A percentile compares a stretch with the other conserved stretches of the same genome.
These are phyloP conservation scores for Stichopus chloronotus DNA, from an alignment of 35 echinoderm and acorn worm genomes.

Conservation along the genomic window DNA sequence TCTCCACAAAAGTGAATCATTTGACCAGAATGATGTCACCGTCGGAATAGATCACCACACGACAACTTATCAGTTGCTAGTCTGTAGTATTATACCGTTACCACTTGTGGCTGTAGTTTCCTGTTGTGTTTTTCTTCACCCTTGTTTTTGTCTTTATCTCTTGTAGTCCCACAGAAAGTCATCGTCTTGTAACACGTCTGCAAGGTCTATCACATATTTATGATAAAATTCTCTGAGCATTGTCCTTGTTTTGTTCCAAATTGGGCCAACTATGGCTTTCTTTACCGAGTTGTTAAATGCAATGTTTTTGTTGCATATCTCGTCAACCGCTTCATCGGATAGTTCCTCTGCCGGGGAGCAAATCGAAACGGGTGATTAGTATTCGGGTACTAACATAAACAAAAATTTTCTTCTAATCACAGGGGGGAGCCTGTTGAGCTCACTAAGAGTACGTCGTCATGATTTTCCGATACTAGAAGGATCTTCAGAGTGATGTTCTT, in stretches of 20 bases:
- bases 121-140: too few relatives aligned
- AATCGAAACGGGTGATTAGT: neutral
- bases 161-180: constrained; percentile 30
- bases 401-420: neutral
- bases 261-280: neutral
- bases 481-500: neutral
- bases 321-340: neutral
- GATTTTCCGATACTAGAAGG: neutral
- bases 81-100: too few relatives aligned
- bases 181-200: neutral
- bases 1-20: too few relatives aligned
- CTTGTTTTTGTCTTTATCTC: neutral
- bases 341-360: neutral
- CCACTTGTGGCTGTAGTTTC: too few relatives aligned
- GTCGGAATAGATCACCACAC: too few relatives aligned
- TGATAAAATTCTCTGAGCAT: constrained; percentile 32
- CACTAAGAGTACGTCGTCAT: neutral
- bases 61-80: too few relatives aligned
- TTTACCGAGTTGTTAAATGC: neutral
- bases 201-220: neutral
- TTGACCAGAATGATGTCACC: too few relatives aligned
- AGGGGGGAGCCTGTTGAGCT: neutral
- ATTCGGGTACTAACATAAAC: neutral
- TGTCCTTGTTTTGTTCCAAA: constrained; percentile 1
- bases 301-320: neutral